phyloP scores from a whole-genome alignment of 2,888 invertebrate genomes.

The Tenthredo notha region DNA sequence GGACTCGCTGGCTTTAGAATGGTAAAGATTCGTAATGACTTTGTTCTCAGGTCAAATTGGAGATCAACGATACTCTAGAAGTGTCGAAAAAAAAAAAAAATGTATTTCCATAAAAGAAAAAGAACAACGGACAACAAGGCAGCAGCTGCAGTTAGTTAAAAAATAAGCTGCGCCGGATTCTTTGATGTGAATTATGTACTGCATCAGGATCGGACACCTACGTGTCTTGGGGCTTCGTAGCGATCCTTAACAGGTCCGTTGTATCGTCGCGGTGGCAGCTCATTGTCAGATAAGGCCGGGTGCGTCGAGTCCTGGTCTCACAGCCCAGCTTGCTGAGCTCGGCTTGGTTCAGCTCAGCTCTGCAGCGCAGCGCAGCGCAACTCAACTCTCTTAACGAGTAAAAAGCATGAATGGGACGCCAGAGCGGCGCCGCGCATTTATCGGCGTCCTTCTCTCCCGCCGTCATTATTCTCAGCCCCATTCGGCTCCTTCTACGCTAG shows the following conservation, averaged over 20 bases:
- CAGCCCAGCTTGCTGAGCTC: not conserved
- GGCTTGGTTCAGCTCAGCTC: slow-evolving; percentile 8
- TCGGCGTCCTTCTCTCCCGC: slow-evolving; percentile 67
- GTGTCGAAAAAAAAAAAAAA: not conserved
- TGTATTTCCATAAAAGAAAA: not conserved
- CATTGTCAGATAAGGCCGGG: slow-evolving; percentile 46
- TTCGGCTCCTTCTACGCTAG: slow-evolving; percentile 10
- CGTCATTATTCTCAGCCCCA: slow-evolving; percentile 62
- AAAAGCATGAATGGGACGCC: slow-evolving; percentile 75
- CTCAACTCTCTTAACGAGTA: slow-evolving; percentile 68
- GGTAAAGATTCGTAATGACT: not conserved
- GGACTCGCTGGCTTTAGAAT: not conserved
- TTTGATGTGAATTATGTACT: not conserved
- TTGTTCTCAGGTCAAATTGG: not conserved
- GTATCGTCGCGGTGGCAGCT: not conserved
- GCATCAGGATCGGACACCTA: slow-evolving; percentile 9
- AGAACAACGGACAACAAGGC: not conserved
- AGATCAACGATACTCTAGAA: not conserved
- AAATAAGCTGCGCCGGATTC: not conserved
- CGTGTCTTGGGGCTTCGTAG: not conserved
- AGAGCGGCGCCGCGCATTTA: slow-evolving; percentile 72
- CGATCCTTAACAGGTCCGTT: slow-evolving; percentile 45
- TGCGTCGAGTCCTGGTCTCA: slow-evolving; percentile 2
- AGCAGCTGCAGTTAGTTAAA: not conserved
- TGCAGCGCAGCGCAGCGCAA: not conserved